Evolutionary conservation across 2,888 invertebrate species (phyloP).

Genomic region (Morpho achilles): DNA sequence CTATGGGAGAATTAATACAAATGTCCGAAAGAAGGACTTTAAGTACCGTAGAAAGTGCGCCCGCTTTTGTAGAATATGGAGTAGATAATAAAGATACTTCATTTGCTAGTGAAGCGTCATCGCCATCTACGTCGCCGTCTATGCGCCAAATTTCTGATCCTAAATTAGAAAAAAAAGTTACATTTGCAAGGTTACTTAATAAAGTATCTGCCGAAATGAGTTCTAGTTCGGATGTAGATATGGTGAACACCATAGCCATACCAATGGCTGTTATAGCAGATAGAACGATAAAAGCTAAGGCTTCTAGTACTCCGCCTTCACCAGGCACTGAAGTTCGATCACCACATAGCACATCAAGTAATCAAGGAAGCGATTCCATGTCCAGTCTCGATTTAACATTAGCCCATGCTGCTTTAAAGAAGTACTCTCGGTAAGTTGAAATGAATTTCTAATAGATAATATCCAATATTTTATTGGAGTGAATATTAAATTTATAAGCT

Average conservation of each 20-base stretch:
- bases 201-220: conserved; percentile 89
- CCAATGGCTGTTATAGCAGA: conserved; percentile 69
- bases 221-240: conserved; percentile 85
- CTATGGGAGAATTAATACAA: conserved; percentile 86
- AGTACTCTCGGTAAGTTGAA: conserved; percentile 61
- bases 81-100: conserved; percentile 80
- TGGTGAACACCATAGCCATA: conserved; percentile 72
- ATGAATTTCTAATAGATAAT: not conserved
- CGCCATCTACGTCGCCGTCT: conserved; percentile 75
- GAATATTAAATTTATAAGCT: not conserved
- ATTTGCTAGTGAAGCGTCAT: conserved; percentile 75
- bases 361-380: conserved; percentile 88
- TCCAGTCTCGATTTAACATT: conserved; percentile 85
- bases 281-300: conserved; percentile 59
- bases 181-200: conserved; percentile 85
- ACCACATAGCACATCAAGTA: conserved; percentile 85
- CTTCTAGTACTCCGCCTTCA: conserved; percentile 81
- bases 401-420: conserved; percentile 79
- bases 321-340: conserved; percentile 81
- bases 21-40: conserved; percentile 82
- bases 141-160: conserved; percentile 81
- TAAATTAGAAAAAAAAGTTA: conserved; percentile 88
- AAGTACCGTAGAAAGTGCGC: conserved; percentile 70
- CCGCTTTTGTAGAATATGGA: conserved; percentile 67
- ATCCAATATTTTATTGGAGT: not conserved